Evolutionary conservation across 1,140 invertebrate species (phyloP).

Genomic region (Octopus bimaculoides): DNA sequence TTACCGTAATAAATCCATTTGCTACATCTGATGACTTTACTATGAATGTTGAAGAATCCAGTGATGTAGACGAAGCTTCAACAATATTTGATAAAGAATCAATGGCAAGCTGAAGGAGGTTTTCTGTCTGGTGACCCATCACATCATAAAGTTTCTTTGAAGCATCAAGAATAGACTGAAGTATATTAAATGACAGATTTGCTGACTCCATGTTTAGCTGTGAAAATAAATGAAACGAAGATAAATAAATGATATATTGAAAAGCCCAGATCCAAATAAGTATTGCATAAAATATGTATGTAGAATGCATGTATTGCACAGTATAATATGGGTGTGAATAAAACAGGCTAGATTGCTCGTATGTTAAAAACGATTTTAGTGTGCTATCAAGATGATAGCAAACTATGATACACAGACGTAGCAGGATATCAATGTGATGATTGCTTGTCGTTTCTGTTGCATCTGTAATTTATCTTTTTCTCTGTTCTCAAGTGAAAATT

Average conservation of each 20-base stretch:
- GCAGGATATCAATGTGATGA: no score
- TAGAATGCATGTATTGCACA: no score
- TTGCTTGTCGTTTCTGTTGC: no score
- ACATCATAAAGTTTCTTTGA: not conserved
- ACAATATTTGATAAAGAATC: not conserved
- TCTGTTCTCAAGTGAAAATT: no score
- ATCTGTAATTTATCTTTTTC: no score
- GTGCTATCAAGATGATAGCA: no score
- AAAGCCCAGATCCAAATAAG: no score
- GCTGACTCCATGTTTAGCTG: not conserved
- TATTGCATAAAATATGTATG: no score
- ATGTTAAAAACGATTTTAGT: no score
- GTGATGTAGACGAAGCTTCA: not conserved
- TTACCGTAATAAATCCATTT: not conserved
- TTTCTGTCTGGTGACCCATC: not conserved
- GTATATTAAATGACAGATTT: not conserved
- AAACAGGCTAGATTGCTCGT: no score
- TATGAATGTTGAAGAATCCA: not conserved
- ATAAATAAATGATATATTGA: not conserved
- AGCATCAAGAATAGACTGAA: not conserved
- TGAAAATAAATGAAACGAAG: not conserved
- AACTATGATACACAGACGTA: no score
- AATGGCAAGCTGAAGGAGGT: slow-evolving; percentile 4
- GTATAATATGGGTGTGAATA: no score
- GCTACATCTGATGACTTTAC: not conserved